Evolutionary conservation across 2,113 vertebrate genomes (phyloP), one percentile per base, ranked within the genome.

Genomic region (Aythya baeri): DNA sequence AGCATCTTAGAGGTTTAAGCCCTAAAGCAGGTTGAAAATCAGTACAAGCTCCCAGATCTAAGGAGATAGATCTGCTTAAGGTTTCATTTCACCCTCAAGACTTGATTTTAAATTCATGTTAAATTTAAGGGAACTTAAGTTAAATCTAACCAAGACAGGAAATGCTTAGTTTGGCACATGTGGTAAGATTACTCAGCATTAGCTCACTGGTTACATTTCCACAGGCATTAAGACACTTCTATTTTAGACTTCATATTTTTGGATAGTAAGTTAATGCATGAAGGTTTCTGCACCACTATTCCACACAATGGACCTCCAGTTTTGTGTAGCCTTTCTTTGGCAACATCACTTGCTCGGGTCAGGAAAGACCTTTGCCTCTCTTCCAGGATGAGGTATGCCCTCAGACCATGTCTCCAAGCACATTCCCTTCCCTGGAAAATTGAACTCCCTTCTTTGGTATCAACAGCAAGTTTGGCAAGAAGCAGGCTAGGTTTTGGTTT

Each of bases 361-460:
- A 62, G 36, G 75, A 92, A n/a, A 49, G 3, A 57, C 50, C 79
- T 88, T 63, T 92, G 54, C 41, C 61, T 16, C 65, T 89, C 50
- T 85, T 95, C 85, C 65, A 89, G 63, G 18, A 44, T 43, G 49
- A 80, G 21, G 13, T 57, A 89, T 83, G 23, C 71, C n/a, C n/a
- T 62, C 79, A 8, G 10, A 62, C 43, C 86, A 96, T 93, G 96
- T 94, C 94, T 96, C 91, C 86, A 20, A 80, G 25, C 70, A 78
- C 62, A 61, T 94, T 97, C 89, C 76, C 66, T 55, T 71, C 43
- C 54, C 91, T 65, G 72, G 34, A 95, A 96, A 96, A 93, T 36
- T 70, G n/a, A 95, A 78, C 82, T 91, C 57, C 58, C 74, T 92
- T 83, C 57, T 61, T 26, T 63, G 70, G 29, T 78, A 75, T 71